Evolutionary conservation across 2,797 vertebrate genomes (phyloP).

Genomic region (Hoplostethus mediterraneus): DNA sequence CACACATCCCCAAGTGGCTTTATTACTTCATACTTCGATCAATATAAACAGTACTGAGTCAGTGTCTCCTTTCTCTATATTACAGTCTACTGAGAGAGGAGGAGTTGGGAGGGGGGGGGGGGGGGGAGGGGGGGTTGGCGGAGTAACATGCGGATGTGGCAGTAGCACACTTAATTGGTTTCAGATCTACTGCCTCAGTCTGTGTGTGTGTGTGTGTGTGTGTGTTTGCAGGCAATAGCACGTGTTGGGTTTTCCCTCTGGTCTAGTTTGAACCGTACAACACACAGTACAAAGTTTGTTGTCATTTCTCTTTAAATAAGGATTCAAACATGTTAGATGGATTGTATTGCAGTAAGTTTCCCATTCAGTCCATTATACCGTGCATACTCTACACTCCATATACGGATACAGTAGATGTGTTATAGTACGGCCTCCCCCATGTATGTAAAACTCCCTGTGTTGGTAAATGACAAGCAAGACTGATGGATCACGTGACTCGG

Average conservation of each 20-base stretch:
- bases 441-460: too few species aligned
- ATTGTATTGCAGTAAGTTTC: too few species aligned
- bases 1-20: not conserved
- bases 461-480: too few species aligned
- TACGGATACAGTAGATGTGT: too few species aligned
- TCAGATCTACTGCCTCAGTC: slow-evolving; percentile 66
- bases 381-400: too few species aligned
- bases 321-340: too few species aligned
- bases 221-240: slow-evolving; percentile 14
- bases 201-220: slow-evolving; percentile 1
- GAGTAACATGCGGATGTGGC: slow-evolving; percentile 76
- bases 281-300: too few species aligned
- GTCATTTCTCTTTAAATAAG: too few species aligned
- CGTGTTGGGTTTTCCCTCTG: slow-evolving; percentile 13
- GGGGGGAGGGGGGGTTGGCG: slow-evolving; percentile 14
- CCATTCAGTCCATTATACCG: too few species aligned
- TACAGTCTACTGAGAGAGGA: slow-evolving; percentile 17
- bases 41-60: not conserved
- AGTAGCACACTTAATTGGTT: slow-evolving; percentile 78
- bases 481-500: not conserved
- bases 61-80: not conserved
- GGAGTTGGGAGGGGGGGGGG: slow-evolving; percentile 5
- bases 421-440: too few species aligned
- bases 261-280: too few species aligned
- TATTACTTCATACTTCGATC: not conserved